These are phyloP conservation scores for Drosophila dunni DNA, from an alignment of 1,140 invertebrate species.

Conservation along the genomic window DNA sequence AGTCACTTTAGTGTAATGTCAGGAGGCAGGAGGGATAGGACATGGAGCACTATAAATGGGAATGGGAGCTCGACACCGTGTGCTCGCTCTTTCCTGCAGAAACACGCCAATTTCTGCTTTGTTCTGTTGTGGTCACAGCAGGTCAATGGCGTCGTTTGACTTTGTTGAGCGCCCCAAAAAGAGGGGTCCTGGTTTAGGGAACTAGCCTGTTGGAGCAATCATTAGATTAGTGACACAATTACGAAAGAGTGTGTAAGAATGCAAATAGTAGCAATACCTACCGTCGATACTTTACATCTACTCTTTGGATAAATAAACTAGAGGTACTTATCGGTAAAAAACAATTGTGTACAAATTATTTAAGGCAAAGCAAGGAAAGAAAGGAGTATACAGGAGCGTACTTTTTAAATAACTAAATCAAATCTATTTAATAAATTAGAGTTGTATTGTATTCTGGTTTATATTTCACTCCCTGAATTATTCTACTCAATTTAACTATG, in stretches of 20 bases:
- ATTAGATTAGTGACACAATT: constrained; percentile 34
- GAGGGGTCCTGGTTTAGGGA: constrained; percentile 15
- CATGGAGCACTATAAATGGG: constrained; percentile 3
- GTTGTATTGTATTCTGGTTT: too few species aligned
- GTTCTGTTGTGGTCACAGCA: constrained; percentile 41
- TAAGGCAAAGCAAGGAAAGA: too few species aligned
- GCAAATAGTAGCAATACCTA: too few species aligned
- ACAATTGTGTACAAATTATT: too few species aligned
- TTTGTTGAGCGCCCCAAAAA: constrained; percentile 6
- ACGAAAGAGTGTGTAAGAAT: neutral
- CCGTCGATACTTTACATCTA: too few species aligned
- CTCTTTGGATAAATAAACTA: too few species aligned
- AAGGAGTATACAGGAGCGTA: too few species aligned
- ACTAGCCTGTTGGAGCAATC: constrained; percentile 31
- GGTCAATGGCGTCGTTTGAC: constrained; percentile 54
- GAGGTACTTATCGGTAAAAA: too few species aligned
- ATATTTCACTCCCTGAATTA: too few species aligned
- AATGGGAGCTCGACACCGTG: constrained; percentile 28
- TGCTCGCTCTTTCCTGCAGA: constrained; percentile 39
- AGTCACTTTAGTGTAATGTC: constrained; percentile 59
- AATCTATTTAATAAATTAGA: too few species aligned
- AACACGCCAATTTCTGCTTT: constrained; percentile 29
- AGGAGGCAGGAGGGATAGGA: neutral
- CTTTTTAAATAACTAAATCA: too few species aligned
- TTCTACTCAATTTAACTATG: too few species aligned